Percentiles rank a stretch among this genome's conserved stretches.
Conservation (phyloP, 37 sponge, comb jelly and placozoan genomes). For the Ianthella basta region DNA sequence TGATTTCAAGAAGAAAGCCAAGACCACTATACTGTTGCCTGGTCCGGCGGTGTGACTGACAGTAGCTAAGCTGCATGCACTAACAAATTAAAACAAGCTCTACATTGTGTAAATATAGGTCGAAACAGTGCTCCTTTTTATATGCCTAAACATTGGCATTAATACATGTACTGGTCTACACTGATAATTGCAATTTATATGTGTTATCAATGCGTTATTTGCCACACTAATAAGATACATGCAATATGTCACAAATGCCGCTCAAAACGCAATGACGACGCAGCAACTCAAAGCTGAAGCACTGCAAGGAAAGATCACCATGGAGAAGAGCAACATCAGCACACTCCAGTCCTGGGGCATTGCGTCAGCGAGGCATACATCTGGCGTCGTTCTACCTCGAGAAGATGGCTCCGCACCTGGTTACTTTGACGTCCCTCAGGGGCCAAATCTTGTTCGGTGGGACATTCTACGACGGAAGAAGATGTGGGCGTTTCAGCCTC, state of each 20-base stretch:
- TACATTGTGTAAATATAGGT: background rate
- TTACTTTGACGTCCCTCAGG: slow-evolving; percentile 58
- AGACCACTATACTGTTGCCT: too few relatives aligned
- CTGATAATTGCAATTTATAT: too few relatives aligned
- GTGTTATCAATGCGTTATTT: too few relatives aligned
- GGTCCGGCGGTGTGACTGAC: background rate
- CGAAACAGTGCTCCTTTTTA: background rate
- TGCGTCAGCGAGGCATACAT: slow-evolving; percentile 71
- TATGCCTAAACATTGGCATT: background rate
- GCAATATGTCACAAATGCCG: too few relatives aligned
- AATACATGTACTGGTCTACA: too few relatives aligned
- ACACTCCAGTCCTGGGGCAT: slow-evolving; percentile 62
- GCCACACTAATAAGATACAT: too few relatives aligned
- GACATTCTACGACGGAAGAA: slow-evolving; percentile 12
- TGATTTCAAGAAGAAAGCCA: slow-evolving; percentile 38
- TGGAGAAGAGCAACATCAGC: background rate
- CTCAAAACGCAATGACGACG: too few relatives aligned
- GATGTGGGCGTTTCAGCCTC: slow-evolving; percentile 55
- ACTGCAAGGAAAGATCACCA: background rate
- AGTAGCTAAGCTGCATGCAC: background rate
- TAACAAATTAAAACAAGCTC: background rate
- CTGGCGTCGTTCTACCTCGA: slow-evolving; percentile 30
- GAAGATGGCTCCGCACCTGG: slow-evolving; percentile 16
- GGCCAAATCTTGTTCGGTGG: slow-evolving; percentile 57
- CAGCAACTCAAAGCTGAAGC: too few relatives aligned